Conservation (phyloP, 1,140 invertebrate species). For the Saccostrea echinata region DNA sequence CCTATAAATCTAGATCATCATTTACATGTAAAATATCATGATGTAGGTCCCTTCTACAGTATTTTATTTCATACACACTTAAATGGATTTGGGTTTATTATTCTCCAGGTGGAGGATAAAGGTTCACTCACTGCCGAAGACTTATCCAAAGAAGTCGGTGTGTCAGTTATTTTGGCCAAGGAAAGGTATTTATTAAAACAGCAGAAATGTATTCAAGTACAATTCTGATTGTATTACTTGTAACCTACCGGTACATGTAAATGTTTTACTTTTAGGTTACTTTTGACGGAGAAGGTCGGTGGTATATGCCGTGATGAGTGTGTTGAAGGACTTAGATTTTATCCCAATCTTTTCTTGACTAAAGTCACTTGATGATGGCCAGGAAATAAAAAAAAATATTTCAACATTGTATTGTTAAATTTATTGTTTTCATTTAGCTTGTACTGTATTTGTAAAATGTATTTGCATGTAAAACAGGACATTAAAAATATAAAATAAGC, state of each 20-base stretch:
- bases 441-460: background rate
- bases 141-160: constrained; percentile 88
- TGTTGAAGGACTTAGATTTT: constrained; percentile 95
- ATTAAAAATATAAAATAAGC: background rate
- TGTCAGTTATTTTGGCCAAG: constrained; percentile 93
- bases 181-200: constrained; percentile 83
- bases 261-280: constrained; percentile 80
- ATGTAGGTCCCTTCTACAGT: too few species aligned
- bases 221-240: background rate
- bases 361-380: constrained; percentile 37
- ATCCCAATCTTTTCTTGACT: constrained; percentile 89
- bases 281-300: constrained; percentile 91
- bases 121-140: constrained; percentile 91
- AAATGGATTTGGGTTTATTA: too few species aligned
- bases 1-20: background rate
- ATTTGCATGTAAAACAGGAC: background rate
- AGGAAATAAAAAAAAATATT: background rate
- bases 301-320: constrained; percentile 95
- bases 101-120: constrained; percentile 86
- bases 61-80: too few species aligned
- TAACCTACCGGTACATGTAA: background rate
- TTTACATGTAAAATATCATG: background rate
- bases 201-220: background rate
- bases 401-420: background rate
- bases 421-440: background rate